Evolutionary conservation across 2,888 invertebrate species (phyloP).

Genomic region (Pandemis corylana): DNA sequence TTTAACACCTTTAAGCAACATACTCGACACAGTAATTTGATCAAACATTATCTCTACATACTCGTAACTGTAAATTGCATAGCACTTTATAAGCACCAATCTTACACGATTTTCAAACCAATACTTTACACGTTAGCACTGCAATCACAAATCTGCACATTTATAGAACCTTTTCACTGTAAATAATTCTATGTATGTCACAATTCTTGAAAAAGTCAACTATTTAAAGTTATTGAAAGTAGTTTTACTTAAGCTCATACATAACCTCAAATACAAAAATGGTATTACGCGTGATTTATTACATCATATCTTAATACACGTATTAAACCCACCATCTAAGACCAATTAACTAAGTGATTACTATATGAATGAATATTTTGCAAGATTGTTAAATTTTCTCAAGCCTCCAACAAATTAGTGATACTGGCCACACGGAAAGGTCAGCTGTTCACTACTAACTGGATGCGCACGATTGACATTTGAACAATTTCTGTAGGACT

Average conservation of each 20-base stretch:
- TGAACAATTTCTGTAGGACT: conserved; percentile 41
- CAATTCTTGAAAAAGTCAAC: too few relatives aligned
- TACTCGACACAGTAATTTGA: conserved; percentile 12
- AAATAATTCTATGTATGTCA: not conserved
- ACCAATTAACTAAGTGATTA: conserved; percentile 17
- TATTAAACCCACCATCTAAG: conserved; percentile 15
- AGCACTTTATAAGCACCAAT: not conserved
- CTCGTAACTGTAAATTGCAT: conserved; percentile 6
- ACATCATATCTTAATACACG: conserved; percentile 11
- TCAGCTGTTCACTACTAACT: conserved; percentile 49
- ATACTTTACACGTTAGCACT: not conserved
- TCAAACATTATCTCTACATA: not conserved
- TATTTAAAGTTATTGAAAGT: too few relatives aligned
- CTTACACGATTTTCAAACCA: not conserved
- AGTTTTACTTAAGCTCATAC: not conserved
- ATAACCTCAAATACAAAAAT: not conserved
- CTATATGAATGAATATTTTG: conserved; percentile 1
- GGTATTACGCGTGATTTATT: not conserved
- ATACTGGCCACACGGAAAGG: conserved; percentile 47
- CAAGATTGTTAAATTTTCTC: conserved; percentile 39
- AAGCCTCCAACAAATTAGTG: conserved; percentile 47
- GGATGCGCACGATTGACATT: conserved; percentile 58
- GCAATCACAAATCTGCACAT: not conserved
- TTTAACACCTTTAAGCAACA: conserved; percentile 32
- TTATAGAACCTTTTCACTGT: not conserved